Percentiles rank a stretch among this genome's conserved stretches.
These are phyloP conservation scores for Belonocnema kinseyi DNA, from an alignment of 1,140 invertebrate species.

Conservation along the genomic window DNA sequence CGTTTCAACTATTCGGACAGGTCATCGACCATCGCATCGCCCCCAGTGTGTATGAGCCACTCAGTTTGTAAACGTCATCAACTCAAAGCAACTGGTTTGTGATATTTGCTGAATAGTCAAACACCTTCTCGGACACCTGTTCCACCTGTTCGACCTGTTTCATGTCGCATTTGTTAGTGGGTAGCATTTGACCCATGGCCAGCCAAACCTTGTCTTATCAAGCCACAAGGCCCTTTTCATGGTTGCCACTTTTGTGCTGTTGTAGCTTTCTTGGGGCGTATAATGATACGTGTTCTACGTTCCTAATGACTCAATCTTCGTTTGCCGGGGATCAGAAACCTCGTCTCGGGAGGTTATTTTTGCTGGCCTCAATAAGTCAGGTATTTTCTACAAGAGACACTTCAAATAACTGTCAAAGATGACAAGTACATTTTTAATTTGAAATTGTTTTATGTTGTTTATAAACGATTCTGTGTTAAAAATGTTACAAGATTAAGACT, in stretches of 20 bases:
- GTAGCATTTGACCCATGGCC: constrained; percentile 9
- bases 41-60: neutral
- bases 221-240: constrained; percentile 9
- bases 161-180: constrained; percentile 33
- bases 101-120: constrained; percentile 39
- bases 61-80: constrained; percentile 4
- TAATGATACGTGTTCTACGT: constrained; percentile 20
- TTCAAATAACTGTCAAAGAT: too few relatives aligned
- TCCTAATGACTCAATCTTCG: constrained; percentile 28
- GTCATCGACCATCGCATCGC: constrained; percentile 23
- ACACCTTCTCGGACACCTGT: constrained; percentile 40
- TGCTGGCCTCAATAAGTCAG: neutral
- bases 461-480: too few relatives aligned
- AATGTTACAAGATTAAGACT: too few relatives aligned
- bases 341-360: constrained; percentile 9
- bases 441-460: too few relatives aligned
- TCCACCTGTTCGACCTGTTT: constrained; percentile 47
- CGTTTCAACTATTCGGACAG: neutral
- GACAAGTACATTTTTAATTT: too few relatives aligned
- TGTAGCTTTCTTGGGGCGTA: neutral
- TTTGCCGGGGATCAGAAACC: constrained; percentile 9
- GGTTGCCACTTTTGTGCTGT: neutral
- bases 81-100: constrained; percentile 6
- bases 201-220: constrained; percentile 15
- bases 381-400: too few relatives aligned